Percentiles rank a stretch among this genome's conserved stretches.
phyloP scores from a whole-genome alignment of 2,797 vertebrate species.

The Paramormyrops hopkinsi region DNA sequence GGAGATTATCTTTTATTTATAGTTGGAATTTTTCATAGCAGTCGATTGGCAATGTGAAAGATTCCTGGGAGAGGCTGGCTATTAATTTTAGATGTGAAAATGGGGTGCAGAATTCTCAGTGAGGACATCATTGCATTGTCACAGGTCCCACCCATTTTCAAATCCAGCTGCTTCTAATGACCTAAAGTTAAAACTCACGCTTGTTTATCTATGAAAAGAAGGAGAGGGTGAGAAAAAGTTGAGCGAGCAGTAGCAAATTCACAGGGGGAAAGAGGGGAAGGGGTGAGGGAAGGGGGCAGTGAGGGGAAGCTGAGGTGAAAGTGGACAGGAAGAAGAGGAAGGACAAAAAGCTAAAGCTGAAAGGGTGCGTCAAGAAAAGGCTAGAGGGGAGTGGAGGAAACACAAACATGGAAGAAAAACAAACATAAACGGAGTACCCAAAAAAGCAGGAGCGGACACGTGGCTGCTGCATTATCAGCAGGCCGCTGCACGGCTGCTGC shows the following conservation, averaged over 20 bases:
- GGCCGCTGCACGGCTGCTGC: neutral
- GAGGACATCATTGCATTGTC: neutral
- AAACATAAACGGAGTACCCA: neutral
- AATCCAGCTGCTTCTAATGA: neutral
- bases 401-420: neutral
- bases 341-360: neutral
- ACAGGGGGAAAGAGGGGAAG: neutral
- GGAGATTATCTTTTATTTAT: conserved; percentile 71
- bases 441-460: neutral
- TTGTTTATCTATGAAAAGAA: neutral
- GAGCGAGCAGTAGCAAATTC: neutral
- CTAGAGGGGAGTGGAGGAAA: neutral
- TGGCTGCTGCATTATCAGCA: neutral
- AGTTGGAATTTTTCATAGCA: conserved; percentile 40
- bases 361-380: neutral
- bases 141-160: neutral
- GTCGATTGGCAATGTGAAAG: conserved; percentile 58
- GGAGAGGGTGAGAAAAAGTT: neutral
- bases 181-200: neutral
- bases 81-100: conserved; percentile 58
- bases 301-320: neutral
- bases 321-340: neutral
- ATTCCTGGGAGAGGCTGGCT: conserved; percentile 52
- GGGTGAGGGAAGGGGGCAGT: neutral
- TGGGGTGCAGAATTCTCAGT: neutral